Conservation (phyloP, 1,140 invertebrate genomes). For the Leptestheria dahalacensis region DNA sequence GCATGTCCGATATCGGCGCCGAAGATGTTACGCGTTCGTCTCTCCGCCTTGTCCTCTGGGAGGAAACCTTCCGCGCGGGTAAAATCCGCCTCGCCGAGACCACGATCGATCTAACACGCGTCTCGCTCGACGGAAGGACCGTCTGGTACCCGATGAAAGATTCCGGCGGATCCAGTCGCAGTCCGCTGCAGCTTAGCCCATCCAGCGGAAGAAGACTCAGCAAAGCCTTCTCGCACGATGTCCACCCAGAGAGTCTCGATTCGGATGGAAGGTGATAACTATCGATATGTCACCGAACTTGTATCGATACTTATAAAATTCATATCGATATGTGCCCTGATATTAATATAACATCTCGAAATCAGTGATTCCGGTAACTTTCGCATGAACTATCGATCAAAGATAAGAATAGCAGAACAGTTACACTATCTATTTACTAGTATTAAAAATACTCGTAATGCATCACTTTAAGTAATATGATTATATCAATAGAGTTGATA, state of each 20-base stretch:
- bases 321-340: too few relatives aligned
- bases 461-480: too few relatives aligned
- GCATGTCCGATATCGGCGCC: conserved; percentile 55
- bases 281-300: neutral
- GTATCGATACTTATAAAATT: neutral
- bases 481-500: too few relatives aligned
- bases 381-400: too few relatives aligned
- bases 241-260: neutral
- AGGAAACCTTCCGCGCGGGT: conserved; percentile 59
- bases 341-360: too few relatives aligned
- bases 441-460: too few relatives aligned
- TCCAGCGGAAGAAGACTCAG: neutral
- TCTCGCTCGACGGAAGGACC: conserved; percentile 65
- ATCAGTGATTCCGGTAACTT: too few relatives aligned
- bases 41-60: conserved; percentile 76
- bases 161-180: conserved; percentile 35
- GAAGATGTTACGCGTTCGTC: conserved; percentile 59
- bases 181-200: neutral
- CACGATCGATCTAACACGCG: conserved; percentile 59
- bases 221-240: neutral
- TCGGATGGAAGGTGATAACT: neutral
- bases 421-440: too few relatives aligned
- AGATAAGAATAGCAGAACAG: too few relatives aligned
- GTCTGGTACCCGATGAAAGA: conserved; percentile 77
- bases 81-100: conserved; percentile 46